Percentiles rank a stretch among this genome's conserved stretches.
Evolutionary conservation across 2,113 vertebrate genomes (phyloP).

Genomic region (Equus przewalskii): DNA sequence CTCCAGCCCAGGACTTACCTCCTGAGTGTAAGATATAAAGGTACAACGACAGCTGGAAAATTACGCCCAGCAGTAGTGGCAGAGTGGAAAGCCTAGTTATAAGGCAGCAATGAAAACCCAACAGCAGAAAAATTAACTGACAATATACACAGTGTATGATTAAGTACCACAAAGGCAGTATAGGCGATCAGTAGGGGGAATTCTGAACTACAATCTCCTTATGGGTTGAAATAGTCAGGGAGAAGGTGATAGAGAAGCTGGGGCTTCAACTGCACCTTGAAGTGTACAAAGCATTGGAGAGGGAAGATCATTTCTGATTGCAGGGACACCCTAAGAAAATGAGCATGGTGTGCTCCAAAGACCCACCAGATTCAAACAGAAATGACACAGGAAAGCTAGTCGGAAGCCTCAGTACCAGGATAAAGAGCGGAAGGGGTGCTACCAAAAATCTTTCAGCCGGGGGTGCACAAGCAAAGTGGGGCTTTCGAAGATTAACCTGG

Average conservation of each 20-base stretch:
- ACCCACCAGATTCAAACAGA: neutral
- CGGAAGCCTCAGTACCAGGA: neutral
- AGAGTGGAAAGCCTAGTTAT: neutral
- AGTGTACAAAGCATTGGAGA: neutral
- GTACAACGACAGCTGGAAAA: neutral
- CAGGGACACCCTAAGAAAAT: neutral
- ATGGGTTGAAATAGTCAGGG: neutral
- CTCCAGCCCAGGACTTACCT: neutral
- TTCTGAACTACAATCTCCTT: neutral
- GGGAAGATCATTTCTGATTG: neutral
- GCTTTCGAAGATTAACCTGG: neutral
- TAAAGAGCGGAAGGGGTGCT: neutral
- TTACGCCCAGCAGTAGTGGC: fast-evolving
- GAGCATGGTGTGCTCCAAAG: neutral
- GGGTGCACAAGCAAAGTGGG: fast-evolving
- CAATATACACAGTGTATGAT: neutral
- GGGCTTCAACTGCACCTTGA: neutral
- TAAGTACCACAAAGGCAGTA: neutral
- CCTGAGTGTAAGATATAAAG: neutral
- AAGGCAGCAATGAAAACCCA: neutral
- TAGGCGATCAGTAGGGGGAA: neutral
- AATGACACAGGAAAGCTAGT: neutral
- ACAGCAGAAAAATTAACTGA: neutral
- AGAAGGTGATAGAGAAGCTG: neutral
- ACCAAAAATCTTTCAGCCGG: neutral